A percentile compares a stretch with the other conserved stretches of the same genome.
Evolutionary conservation across 2,888 invertebrate species (phyloP).

Genomic region (Linnaemya vulpina): DNA sequence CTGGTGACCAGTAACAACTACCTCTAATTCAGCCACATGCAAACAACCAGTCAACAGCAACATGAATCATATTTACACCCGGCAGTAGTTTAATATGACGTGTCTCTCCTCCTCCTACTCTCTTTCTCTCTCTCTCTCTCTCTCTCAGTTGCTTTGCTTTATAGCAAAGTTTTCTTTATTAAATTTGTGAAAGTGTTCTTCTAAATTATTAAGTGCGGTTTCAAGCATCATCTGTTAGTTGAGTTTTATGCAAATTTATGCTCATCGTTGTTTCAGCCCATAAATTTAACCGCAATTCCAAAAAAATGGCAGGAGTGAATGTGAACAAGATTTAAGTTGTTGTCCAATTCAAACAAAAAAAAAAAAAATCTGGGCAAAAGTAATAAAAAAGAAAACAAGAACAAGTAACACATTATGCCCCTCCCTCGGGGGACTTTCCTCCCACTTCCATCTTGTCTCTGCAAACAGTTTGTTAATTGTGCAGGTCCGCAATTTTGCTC

Average conservation of each 20-base stretch:
- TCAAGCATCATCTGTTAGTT: neutral
- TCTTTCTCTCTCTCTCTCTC: no score
- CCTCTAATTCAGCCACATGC: no score
- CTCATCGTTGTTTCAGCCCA: neutral
- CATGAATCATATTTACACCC: no score
- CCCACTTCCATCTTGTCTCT: neutral
- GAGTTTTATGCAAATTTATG: neutral
- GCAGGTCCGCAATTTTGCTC: neutral
- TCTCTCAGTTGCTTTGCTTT: no score
- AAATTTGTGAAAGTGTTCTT: neutral
- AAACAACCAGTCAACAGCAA: no score
- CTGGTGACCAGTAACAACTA: no score
- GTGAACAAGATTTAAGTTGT: neutral
- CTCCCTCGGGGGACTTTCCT: neutral
- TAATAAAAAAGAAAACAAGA: neutral
- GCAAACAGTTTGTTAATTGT: neutral
- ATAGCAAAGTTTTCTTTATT: slow-evolving; percentile 2
- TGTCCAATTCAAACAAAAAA: slow-evolving; percentile 1
- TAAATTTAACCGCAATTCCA: slow-evolving; percentile 15
- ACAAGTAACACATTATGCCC: neutral
- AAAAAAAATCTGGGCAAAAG: neutral
- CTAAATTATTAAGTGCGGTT: slow-evolving; percentile 4
- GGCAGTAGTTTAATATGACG: no score
- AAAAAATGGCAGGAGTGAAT: neutral
- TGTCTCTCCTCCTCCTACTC: no score